Conservation (phyloP, 2,797 vertebrate species). For the Hoplostethus mediterraneus region DNA sequence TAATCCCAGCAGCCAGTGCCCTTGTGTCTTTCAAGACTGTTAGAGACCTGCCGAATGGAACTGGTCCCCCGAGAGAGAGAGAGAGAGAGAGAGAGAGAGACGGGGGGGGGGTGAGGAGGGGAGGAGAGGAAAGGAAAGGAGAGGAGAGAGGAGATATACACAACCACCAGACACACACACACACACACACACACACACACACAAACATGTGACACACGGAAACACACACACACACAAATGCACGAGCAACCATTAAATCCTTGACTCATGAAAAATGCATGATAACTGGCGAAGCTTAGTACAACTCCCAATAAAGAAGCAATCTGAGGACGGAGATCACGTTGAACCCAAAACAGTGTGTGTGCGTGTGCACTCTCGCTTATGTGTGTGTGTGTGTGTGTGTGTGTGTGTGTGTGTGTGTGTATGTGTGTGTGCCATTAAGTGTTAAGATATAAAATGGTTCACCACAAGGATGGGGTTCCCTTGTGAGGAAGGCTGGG, state of each 20-base stretch:
- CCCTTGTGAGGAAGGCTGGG: slow-evolving; percentile 45
- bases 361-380: background rate
- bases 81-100: slow-evolving; percentile 16
- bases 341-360: slow-evolving; percentile 66
- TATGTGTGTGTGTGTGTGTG: background rate
- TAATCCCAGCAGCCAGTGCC: slow-evolving; percentile 77
- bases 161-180: slow-evolving; percentile 39
- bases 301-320: slow-evolving; percentile 81
- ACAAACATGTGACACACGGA: slow-evolving; percentile 15
- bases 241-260: slow-evolving; percentile 70
- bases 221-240: slow-evolving; percentile 40
- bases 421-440: slow-evolving; percentile 1
- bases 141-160: slow-evolving; percentile 27
- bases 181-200: slow-evolving; percentile 23
- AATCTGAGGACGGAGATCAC: slow-evolving; percentile 71
- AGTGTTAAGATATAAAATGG: slow-evolving; percentile 54
- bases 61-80: slow-evolving; percentile 59
- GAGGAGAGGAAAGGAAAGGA: slow-evolving; percentile 7
- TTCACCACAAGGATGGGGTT: slow-evolving; percentile 53
- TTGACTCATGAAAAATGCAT: slow-evolving; percentile 84
- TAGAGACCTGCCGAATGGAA: slow-evolving; percentile 77
- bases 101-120: background rate
- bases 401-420: slow-evolving; percentile 1
- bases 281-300: slow-evolving; percentile 75
- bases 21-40: slow-evolving; percentile 74